Evolutionary conservation across 2,888 invertebrate species (phyloP).

Genomic region (Limulus polyphemus): DNA sequence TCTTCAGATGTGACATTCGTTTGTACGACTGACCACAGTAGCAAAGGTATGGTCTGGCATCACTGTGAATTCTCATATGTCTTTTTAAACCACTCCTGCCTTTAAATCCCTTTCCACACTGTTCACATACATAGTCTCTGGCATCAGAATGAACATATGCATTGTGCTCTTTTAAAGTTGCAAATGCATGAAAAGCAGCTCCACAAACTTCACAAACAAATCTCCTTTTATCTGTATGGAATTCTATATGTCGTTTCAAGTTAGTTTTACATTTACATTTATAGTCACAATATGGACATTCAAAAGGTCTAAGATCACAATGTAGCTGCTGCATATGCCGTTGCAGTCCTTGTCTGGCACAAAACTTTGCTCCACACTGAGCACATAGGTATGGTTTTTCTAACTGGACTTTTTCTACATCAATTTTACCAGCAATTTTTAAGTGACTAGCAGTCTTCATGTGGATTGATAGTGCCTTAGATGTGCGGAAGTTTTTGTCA

Average conservation of each 20-base stretch:
- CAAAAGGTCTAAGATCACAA: slow-evolving; percentile 29
- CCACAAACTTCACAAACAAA: slow-evolving; percentile 38
- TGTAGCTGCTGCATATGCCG: slow-evolving; percentile 32
- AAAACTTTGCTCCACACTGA: slow-evolving; percentile 30
- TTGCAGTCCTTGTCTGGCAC: slow-evolving; percentile 30
- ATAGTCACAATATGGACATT: slow-evolving; percentile 35
- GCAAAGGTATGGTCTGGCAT: slow-evolving; percentile 16
- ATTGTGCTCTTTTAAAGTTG: slow-evolving; percentile 36
- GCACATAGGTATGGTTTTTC: slow-evolving; percentile 29
- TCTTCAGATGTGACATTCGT: slow-evolving; percentile 19
- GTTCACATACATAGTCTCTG: slow-evolving; percentile 31
- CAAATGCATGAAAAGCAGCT: slow-evolving; percentile 35
- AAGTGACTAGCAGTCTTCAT: slow-evolving; percentile 30
- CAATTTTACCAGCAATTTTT: slow-evolving; percentile 24
- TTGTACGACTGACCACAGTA: slow-evolving; percentile 16
- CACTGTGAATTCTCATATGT: slow-evolving; percentile 18
- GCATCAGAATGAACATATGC: slow-evolving; percentile 35
- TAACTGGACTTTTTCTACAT: slow-evolving; percentile 11
- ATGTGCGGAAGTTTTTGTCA: slow-evolving; percentile 29
- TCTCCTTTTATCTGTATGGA: slow-evolving; percentile 33
- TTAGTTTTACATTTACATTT: slow-evolving; percentile 33
- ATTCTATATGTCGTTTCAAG: slow-evolving; percentile 34
- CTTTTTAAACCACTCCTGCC: slow-evolving; percentile 15
- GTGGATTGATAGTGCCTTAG: slow-evolving; percentile 30
- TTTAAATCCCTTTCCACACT: slow-evolving; percentile 30